Percentiles rank a stretch among this genome's conserved stretches.
These are phyloP conservation scores for Hesperia comma DNA, from an alignment of 2,888 invertebrate species.

Conservation along the genomic window DNA sequence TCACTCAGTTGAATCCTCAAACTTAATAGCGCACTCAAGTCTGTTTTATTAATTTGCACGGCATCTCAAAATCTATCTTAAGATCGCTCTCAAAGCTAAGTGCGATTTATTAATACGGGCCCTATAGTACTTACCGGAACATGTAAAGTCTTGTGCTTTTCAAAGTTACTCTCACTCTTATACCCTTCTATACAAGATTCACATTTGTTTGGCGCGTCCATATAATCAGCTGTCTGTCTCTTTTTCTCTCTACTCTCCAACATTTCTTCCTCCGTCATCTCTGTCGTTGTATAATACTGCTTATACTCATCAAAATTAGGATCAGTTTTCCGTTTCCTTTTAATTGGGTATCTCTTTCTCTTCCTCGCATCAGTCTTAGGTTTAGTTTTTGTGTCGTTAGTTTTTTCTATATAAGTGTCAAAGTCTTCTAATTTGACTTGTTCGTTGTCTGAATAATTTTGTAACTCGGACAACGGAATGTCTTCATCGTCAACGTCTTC, in stretches of 20 bases:
- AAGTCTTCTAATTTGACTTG: background rate
- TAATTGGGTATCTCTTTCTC: background rate
- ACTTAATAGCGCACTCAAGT: too few relatives aligned
- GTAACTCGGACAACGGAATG: constrained; percentile 15
- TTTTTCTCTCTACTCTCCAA: constrained; percentile 9
- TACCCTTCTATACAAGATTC: constrained; percentile 43
- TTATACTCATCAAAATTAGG: constrained; percentile 23
- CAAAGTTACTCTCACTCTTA: constrained; percentile 38
- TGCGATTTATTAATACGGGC: too few relatives aligned
- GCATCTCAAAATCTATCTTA: too few relatives aligned
- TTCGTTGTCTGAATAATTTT: constrained; percentile 6
- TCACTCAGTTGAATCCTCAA: too few relatives aligned
- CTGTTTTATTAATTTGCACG: too few relatives aligned
- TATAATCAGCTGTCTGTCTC: background rate
- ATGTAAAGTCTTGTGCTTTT: constrained; percentile 33
- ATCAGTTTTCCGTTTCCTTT: constrained; percentile 27
- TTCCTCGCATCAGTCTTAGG: background rate
- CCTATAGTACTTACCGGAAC: constrained; percentile 9
- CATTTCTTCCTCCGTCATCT: constrained; percentile 19
- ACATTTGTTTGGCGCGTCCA: constrained; percentile 38
- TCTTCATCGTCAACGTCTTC: constrained; percentile 18
- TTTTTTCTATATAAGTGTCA: background rate
- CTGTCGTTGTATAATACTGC: constrained; percentile 18
- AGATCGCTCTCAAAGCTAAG: too few relatives aligned
- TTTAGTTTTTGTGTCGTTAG: background rate